A percentile compares a stretch with the other conserved stretches of the same genome.
phyloP scores from a whole-genome alignment of 1,140 invertebrate genomes.

The Papilio helenus region DNA sequence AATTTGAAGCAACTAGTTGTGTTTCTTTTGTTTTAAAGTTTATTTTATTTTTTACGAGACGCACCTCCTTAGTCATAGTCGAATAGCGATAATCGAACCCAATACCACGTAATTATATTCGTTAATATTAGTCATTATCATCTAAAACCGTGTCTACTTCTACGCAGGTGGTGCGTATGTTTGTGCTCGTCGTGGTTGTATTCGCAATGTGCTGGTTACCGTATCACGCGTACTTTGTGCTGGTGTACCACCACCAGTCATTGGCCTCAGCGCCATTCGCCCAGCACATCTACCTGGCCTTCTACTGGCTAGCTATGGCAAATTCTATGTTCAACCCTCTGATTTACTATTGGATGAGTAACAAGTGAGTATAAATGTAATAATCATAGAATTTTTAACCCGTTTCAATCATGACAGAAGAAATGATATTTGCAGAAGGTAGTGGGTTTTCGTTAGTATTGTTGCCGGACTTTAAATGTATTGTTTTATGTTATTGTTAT shows the following conservation, averaged over 20 bases:
- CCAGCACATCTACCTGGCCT: slow-evolving; percentile 90
- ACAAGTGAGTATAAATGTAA: slow-evolving; percentile 66
- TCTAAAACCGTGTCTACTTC: slow-evolving; percentile 7
- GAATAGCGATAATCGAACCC: not conserved
- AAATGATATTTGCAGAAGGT: too few species aligned
- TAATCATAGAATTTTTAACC: not conserved
- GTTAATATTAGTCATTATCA: not conserved
- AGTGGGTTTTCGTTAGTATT: too few species aligned
- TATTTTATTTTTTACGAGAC: too few species aligned
- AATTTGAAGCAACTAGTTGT: too few species aligned
- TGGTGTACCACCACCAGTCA: slow-evolving; percentile 88
- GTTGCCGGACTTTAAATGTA: too few species aligned
- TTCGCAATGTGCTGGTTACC: slow-evolving; percentile 95
- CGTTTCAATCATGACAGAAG: too few species aligned
- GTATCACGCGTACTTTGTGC: slow-evolving; percentile 93
- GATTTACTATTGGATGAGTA: slow-evolving; percentile 96
- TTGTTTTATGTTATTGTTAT: too few species aligned
- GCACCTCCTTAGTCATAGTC: too few species aligned
- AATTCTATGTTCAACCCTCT: slow-evolving; percentile 95
- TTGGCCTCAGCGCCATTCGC: slow-evolving; percentile 87
- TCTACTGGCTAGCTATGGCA: slow-evolving; percentile 96
- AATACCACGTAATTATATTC: not conserved
- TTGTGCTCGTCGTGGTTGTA: slow-evolving; percentile 90
- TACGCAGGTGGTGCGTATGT: slow-evolving; percentile 92
- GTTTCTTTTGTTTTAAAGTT: too few species aligned